Conservation (phyloP, 2,888 invertebrate species). For the Cremastinae sp. region DNA sequence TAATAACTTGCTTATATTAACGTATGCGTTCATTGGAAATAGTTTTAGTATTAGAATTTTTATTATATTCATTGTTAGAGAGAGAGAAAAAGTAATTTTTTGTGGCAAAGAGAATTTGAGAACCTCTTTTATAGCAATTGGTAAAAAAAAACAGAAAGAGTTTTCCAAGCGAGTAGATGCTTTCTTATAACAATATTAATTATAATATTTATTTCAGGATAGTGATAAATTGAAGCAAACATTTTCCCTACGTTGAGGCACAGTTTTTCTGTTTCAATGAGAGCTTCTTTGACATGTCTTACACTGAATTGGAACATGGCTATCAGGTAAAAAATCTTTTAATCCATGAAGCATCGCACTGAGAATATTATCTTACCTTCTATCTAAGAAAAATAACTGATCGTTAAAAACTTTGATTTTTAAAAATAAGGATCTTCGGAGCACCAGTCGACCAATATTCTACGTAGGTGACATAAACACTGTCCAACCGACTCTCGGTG, state of each 20-base stretch:
- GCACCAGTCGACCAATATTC: slow-evolving; percentile 77
- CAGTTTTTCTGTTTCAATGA: slow-evolving; percentile 73
- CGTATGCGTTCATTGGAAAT: too few relatives aligned
- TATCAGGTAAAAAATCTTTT: slow-evolving; percentile 87
- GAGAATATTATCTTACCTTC: neutral
- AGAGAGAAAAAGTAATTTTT: too few relatives aligned
- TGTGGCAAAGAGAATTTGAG: too few relatives aligned
- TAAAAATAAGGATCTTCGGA: slow-evolving; percentile 76
- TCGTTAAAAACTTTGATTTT: slow-evolving; percentile 21
- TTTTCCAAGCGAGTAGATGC: too few relatives aligned
- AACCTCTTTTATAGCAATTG: too few relatives aligned
- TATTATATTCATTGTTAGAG: too few relatives aligned
- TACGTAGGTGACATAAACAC: slow-evolving; percentile 78
- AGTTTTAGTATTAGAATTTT: too few relatives aligned
- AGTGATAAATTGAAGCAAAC: neutral
- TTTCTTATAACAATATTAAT: neutral
- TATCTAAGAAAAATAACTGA: neutral
- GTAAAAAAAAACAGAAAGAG: too few relatives aligned
- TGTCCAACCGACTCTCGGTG: slow-evolving; percentile 72
- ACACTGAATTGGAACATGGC: slow-evolving; percentile 95
- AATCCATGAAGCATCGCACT: neutral
- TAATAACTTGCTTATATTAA: too few relatives aligned
- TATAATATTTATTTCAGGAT: neutral
- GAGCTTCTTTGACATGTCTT: slow-evolving; percentile 86
- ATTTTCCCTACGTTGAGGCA: slow-evolving; percentile 46